These are phyloP conservation scores for Petroica traversi DNA, from an alignment of 2,113 vertebrate genomes.

Conservation along the genomic window DNA sequence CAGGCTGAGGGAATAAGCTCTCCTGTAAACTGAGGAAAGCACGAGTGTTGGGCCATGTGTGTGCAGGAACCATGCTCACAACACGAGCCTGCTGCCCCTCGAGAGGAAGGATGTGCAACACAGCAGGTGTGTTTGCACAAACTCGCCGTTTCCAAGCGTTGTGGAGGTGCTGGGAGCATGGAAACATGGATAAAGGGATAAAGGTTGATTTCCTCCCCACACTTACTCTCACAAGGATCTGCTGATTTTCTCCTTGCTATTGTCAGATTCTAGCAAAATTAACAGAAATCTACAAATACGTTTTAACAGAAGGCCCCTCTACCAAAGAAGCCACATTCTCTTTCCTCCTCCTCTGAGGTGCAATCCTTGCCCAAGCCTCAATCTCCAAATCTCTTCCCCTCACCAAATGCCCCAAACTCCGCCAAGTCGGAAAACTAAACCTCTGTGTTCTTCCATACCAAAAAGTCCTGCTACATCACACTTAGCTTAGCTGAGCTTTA, in stretches of 20 bases:
- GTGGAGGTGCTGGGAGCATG: not conserved
- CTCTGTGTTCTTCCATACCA: not conserved
- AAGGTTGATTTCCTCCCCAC: not conserved
- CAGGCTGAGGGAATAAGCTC: not conserved
- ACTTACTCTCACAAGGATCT: not conserved
- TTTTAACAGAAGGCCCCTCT: not conserved
- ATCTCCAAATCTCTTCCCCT: not conserved
- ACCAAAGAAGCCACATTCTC: not conserved
- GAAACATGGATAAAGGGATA: not conserved
- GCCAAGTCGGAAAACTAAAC: not conserved
- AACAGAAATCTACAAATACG: not conserved
- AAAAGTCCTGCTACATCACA: not conserved
- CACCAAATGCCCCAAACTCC: not conserved
- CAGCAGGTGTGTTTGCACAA: not conserved
- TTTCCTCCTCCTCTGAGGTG: not conserved
- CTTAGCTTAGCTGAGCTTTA: not conserved
- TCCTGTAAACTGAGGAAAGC: constrained; percentile 9
- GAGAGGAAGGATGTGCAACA: not conserved
- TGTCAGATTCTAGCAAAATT: not conserved
- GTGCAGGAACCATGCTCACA: not conserved
- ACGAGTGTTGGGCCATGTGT: not conserved
- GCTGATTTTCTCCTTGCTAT: not conserved
- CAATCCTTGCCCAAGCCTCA: not conserved
- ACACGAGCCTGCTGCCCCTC: not conserved
- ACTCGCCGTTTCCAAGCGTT: not conserved